Evolutionary conservation across 2,888 invertebrate genomes (phyloP).

Genomic region (Diarsia mendica): DNA sequence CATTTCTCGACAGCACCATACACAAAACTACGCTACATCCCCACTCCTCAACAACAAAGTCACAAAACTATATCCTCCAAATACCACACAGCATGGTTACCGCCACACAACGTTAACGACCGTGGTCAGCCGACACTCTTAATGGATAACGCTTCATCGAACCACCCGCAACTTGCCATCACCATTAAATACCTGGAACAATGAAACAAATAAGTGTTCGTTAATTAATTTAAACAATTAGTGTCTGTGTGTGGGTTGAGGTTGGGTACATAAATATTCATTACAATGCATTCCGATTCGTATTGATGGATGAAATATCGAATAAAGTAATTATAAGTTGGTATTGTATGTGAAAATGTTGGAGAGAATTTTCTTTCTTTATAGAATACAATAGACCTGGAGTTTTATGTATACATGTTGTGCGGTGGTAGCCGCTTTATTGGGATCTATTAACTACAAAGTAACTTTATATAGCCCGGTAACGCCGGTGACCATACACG

Average conservation of each 20-base stretch:
- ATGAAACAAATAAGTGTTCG: conserved; percentile 54
- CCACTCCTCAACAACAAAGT: background rate
- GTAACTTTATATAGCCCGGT: too few relatives aligned
- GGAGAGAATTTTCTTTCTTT: background rate
- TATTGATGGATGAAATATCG: conserved; percentile 11
- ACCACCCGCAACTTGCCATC: conserved; percentile 51
- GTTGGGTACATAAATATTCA: background rate
- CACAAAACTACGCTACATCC: background rate
- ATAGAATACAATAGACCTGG: too few relatives aligned
- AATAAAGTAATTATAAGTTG: background rate
- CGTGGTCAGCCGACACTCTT: conserved; percentile 51
- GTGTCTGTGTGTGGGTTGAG: conserved; percentile 17
- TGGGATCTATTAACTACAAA: too few relatives aligned
- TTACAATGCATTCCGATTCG: conserved; percentile 19
- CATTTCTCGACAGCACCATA: background rate
- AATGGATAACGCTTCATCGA: conserved; percentile 64
- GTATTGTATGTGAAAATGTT: background rate
- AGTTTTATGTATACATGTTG: too few relatives aligned
- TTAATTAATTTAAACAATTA: conserved; percentile 57
- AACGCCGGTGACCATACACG: too few relatives aligned
- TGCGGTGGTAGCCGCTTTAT: background rate
- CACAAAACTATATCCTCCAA: background rate
- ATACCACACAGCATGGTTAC: conserved; percentile 40
- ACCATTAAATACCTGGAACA: conserved; percentile 58
- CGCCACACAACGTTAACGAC: conserved; percentile 48